Percentiles rank a stretch among this genome's conserved stretches.
Evolutionary conservation across 2,797 vertebrate species (phyloP).

Genomic region (Poeciliopsis turneri): DNA sequence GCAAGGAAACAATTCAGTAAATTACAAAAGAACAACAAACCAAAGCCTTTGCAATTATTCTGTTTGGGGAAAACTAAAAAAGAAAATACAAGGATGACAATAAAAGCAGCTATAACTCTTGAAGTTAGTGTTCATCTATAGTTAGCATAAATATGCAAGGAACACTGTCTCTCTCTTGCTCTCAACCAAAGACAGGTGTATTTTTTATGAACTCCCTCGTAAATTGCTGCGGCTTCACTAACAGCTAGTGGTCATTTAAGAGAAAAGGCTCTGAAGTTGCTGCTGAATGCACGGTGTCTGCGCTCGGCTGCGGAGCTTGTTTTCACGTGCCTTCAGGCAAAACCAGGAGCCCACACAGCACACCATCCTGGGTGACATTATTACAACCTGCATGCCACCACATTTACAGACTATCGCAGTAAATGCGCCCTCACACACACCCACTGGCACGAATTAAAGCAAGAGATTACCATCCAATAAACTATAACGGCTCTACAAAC

Average conservation of each 20-base stretch:
- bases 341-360: conserved; percentile 46
- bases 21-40: not conserved
- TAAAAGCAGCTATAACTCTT: not conserved
- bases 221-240: conserved; percentile 86
- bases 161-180: not conserved
- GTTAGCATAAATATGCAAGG: not conserved
- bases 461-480: conserved; percentile 1
- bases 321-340: conserved; percentile 73
- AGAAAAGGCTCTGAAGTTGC: conserved; percentile 83
- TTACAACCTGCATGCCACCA: conserved; percentile 77
- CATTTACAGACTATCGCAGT: conserved; percentile 1
- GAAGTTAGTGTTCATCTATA: not conserved
- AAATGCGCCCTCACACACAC: conserved; percentile 24
- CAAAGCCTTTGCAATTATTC: conserved; percentile 2
- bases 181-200: conserved; percentile 61
- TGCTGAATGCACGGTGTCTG: conserved; percentile 79
- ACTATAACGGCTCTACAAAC: not conserved
- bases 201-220: conserved; percentile 86
- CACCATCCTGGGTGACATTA: conserved; percentile 84
- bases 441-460: conserved; percentile 8
- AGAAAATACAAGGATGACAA: conserved; percentile 4
- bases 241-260: conserved; percentile 70
- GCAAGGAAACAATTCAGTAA: conserved; percentile 27
- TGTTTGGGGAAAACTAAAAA: not conserved
- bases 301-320: conserved; percentile 46